Conservation (phyloP, 1,140 invertebrate species). For the Nixonia krombeini region DNA sequence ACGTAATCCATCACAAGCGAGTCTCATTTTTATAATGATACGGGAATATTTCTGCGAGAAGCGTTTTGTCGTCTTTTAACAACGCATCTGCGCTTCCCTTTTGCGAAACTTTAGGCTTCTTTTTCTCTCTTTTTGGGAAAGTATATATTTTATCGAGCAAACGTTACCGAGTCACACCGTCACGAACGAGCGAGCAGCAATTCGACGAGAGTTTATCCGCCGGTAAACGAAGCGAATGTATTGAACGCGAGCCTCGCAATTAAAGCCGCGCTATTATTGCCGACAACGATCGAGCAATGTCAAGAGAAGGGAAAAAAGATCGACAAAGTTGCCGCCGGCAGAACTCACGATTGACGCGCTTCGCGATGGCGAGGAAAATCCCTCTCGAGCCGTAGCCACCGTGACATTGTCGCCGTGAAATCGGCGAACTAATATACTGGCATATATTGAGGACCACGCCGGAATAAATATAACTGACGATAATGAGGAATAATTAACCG, state of each 20-base stretch:
- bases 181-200: slow-evolving; percentile 41
- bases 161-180: slow-evolving; percentile 27
- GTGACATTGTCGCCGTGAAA: not conserved
- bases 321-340: not conserved
- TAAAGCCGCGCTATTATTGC: slow-evolving; percentile 40
- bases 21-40: not conserved
- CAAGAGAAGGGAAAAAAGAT: slow-evolving; percentile 9
- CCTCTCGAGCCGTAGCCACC: not conserved
- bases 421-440: slow-evolving; percentile 4
- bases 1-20: not conserved
- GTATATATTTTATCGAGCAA: slow-evolving; percentile 28
- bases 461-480: slow-evolving; percentile 7
- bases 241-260: slow-evolving; percentile 39
- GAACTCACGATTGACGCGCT: not conserved
- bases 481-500: slow-evolving; percentile 13
- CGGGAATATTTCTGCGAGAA: slow-evolving; percentile 3
- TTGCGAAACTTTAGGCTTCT: slow-evolving; percentile 1
- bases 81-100: slow-evolving; percentile 18
- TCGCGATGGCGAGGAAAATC: not conserved
- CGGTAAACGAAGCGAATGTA: slow-evolving; percentile 40
- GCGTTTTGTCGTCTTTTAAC: slow-evolving; percentile 23
- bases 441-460: too few relatives aligned
- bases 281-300: slow-evolving; percentile 30
- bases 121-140: slow-evolving; percentile 7
- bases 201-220: slow-evolving; percentile 47